Conservation (phyloP, 2,797 vertebrate species). For the Dendrocincla tyrannina region DNA sequence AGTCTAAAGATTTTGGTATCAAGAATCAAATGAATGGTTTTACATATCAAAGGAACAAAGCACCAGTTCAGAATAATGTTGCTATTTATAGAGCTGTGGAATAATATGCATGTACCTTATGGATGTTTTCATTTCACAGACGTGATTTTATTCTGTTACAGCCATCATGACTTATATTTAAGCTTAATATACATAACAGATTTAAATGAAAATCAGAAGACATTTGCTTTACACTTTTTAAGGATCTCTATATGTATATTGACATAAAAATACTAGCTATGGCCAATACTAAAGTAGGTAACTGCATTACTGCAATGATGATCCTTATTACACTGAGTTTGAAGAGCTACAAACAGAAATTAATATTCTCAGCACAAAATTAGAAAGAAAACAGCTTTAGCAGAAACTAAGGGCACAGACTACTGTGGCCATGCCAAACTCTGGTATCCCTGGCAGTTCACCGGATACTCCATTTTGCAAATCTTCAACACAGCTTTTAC, state of each 20-base stretch:
- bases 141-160: neutral
- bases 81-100: neutral
- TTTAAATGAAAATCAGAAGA: neutral
- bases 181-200: neutral
- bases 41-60: neutral
- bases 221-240: neutral
- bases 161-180: neutral
- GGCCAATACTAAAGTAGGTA: neutral
- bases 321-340: neutral
- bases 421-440: neutral
- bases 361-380: neutral
- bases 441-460: neutral
- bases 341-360: neutral
- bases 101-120: neutral
- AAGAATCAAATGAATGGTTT: neutral
- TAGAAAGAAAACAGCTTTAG: accelerated
- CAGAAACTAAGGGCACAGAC: neutral
- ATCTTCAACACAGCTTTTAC: neutral
- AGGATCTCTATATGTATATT: neutral
- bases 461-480: neutral
- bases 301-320: neutral
- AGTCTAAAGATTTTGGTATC: neutral
- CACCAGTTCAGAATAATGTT: neutral
- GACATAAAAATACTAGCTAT: neutral
- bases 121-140: neutral